A percentile compares a stretch with the other conserved stretches of the same genome.
These are phyloP conservation scores for Scortum barcoo DNA, from an alignment of 2,113 vertebrate genomes.

Conservation along the genomic window DNA sequence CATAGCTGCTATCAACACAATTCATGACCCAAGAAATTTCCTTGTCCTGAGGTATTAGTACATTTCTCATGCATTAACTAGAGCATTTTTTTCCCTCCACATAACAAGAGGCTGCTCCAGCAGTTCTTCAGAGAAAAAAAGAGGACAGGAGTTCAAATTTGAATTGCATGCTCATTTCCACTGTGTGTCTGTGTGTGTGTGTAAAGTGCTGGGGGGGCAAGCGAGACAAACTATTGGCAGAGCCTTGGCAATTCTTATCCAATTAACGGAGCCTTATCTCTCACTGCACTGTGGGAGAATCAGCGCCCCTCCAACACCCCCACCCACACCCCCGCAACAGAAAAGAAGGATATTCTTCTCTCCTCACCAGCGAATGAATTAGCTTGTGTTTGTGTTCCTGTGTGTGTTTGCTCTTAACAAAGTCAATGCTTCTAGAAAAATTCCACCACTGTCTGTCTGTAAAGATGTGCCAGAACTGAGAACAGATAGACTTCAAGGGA, in stretches of 20 bases:
- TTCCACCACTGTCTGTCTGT: constrained; percentile 28
- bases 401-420: constrained; percentile 54
- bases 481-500: constrained; percentile 26
- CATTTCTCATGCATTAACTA: constrained; percentile 65
- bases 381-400: constrained; percentile 24
- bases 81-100: constrained; percentile 30
- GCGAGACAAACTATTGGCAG: constrained; percentile 77
- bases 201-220: constrained; percentile 53
- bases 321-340: constrained; percentile 67
- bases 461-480: constrained; percentile 9
- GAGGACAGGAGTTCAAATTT: constrained; percentile 70
- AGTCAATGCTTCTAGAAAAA: constrained; percentile 37
- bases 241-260: constrained; percentile 81
- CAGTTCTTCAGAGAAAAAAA: constrained; percentile 52
- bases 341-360: constrained; percentile 46
- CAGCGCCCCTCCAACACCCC: too few relatives aligned
- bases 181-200: constrained; percentile 36
- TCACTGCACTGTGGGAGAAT: constrained; percentile 74
- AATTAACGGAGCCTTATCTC: constrained; percentile 82
- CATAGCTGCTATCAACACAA: constrained; percentile 44
- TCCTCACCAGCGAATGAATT: constrained; percentile 61
- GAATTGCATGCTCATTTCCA: constrained; percentile 67
- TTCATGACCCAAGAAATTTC: constrained; percentile 39
- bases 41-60: constrained; percentile 46
- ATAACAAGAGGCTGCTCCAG: constrained; percentile 53